Conservation (phyloP, 2,113 vertebrate species). For the Helogale parvula region DNA sequence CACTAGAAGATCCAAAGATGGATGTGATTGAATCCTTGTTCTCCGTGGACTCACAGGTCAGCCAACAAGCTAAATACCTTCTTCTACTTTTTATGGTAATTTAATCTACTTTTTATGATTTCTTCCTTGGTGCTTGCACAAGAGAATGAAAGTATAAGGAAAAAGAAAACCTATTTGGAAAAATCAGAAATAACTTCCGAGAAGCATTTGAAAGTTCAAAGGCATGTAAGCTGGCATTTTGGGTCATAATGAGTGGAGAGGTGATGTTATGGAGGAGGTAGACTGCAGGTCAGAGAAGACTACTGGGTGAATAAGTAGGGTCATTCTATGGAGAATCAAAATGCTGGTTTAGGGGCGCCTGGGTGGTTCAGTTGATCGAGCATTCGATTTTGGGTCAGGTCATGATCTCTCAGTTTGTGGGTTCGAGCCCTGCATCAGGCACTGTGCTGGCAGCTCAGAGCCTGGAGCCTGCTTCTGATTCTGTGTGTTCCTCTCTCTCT, state of each 20-base stretch:
- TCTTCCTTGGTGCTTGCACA: not conserved
- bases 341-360: not conserved
- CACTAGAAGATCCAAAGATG: not conserved
- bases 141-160: not conserved
- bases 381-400: no score
- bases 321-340: not conserved
- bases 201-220: not conserved
- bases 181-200: not conserved
- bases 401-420: no score
- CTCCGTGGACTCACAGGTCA: not conserved
- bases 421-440: no score
- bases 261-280: not conserved
- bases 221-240: not conserved
- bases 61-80: not conserved
- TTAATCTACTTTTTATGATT: not conserved
- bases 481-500: no score
- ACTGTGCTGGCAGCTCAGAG: no score
- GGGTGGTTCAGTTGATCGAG: no score
- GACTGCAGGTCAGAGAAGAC: not conserved
- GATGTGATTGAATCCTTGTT: not conserved
- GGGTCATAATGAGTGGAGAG: not conserved
- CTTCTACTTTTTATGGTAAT: not conserved
- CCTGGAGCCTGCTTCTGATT: no score
- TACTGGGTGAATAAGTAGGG: not conserved
- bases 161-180: slow-evolving; percentile 14